phyloP scores from a whole-genome alignment of 2,888 invertebrate genomes.

The Caenorhabditis macrosperma region DNA sequence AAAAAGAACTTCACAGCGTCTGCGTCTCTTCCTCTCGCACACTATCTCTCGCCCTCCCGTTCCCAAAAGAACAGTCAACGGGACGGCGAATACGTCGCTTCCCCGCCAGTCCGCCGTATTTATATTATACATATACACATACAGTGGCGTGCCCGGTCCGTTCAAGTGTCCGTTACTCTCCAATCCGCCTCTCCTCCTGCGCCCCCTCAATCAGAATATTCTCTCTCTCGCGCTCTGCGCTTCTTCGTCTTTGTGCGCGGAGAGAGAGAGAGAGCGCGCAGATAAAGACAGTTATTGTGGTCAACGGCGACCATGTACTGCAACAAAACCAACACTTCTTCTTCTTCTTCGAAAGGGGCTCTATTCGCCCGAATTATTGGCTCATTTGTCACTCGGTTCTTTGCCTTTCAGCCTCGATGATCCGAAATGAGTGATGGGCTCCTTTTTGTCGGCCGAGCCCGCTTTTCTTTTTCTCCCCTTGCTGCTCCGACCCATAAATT shows the following conservation, averaged over 20 bases:
- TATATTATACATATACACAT: constrained; percentile 59
- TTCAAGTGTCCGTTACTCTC: constrained; percentile 42
- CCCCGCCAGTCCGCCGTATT: constrained; percentile 33
- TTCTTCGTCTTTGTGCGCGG: constrained; percentile 42
- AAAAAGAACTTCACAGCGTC: constrained; percentile 43
- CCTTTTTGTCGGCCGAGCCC: constrained; percentile 12
- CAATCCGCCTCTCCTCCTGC: constrained; percentile 16
- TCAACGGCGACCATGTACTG: constrained; percentile 48
- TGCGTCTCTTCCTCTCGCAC: constrained; percentile 11
- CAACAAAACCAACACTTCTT: constrained; percentile 48
- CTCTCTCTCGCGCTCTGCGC: not conserved
- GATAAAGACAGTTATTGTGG: constrained; percentile 52
- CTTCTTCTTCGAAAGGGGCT: constrained; percentile 8
- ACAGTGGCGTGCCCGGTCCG: constrained; percentile 57
- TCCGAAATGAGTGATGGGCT: constrained; percentile 54
- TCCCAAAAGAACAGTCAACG: constrained; percentile 54
- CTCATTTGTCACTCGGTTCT: constrained; percentile 49
- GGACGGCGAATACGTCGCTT: constrained; percentile 35
- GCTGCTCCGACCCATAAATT: constrained; percentile 43
- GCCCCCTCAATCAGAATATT: constrained; percentile 31
- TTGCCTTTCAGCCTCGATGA: constrained; percentile 47
- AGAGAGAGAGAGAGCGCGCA: constrained; percentile 22
- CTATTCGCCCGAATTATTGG: constrained; percentile 26
- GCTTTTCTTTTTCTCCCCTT: constrained; percentile 13
- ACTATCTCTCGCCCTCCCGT: no score